Evolutionary conservation across 2,888 invertebrate species (phyloP), one percentile per base, ranked within the genome.

Genomic region (Eumacrocentrus americanus): DNA sequence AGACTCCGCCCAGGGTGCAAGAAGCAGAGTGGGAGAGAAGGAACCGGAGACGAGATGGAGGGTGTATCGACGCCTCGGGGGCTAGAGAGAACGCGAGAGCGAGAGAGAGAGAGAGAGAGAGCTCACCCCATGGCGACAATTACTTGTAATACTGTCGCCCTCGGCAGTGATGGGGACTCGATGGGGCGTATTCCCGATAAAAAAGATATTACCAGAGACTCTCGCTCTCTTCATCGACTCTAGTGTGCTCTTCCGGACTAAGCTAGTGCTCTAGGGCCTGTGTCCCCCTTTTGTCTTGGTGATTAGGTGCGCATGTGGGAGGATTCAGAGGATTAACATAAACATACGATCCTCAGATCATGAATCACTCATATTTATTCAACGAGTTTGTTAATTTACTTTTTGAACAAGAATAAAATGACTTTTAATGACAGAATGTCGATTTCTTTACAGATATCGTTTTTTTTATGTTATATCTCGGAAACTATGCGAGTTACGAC

Each of bases 141-240:
- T 80, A 77, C 79, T 78, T 72, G 76, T 79, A 80, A 79, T 77
- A 75, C 76, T 72, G 74, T 74, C 71, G 70, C 71, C 67, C 72
- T 73, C 66, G 74, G 74, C 72, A 61, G 68, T 72, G 72, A 74
- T 72, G 73, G 70, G 70, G 70, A 71, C 76, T 74, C 72, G 72
- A 75, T 72, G 74, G 75, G 77, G 74, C 74, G 76, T 72, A 72
- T 70, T 74, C 66, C 68, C 67, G 67, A 63, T 67, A 67, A 65
- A 69, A 77, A 77, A 72, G 74, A 77, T 72, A 73, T 75, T 73
- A 72, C 63, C 51, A 47, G 58, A 54, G 53, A 40, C 53, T 54
- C 14, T 16, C 14, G 20, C 23, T 51, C 16, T 58, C 25, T 52
- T 35, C 22, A 37, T 52, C 16, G 34, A 22, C 40, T 29, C 38